Conservation (phyloP, 2,888 invertebrate genomes). For the Polydrusus pterygomalis region DNA sequence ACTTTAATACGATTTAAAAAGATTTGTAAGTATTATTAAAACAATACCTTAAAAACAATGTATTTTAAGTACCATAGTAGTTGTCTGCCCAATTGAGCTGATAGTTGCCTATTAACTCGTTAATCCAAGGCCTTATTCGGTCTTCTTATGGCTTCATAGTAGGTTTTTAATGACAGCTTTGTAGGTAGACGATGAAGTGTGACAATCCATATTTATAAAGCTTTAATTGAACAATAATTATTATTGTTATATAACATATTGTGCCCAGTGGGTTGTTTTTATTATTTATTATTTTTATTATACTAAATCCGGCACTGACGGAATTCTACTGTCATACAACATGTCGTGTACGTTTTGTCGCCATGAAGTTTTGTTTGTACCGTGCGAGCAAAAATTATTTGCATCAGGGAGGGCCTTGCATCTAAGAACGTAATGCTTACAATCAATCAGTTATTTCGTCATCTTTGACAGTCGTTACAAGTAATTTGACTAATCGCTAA, state of each 20-base stretch:
- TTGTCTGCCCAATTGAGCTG: slow-evolving; percentile 4
- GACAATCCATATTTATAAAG: not conserved
- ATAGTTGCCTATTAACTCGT: slow-evolving; percentile 11
- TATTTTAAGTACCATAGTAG: not conserved
- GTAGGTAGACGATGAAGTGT: slow-evolving; percentile 17
- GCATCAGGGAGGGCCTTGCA: no score
- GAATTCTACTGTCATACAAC: no score
- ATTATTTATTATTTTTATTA: no score
- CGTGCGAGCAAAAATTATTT: no score
- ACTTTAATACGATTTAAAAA: slow-evolving; percentile 15
- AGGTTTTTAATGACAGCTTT: not conserved
- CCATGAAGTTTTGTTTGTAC: no score
- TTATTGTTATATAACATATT: not conserved
- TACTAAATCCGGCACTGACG: no score
- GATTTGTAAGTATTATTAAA: slow-evolving; percentile 4
- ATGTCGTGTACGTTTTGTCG: no score
- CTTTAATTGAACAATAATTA: not conserved
- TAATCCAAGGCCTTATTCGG: slow-evolving; percentile 19
- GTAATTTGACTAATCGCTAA: no score
- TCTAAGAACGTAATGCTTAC: no score
- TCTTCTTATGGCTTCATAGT: not conserved
- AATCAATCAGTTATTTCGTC: no score
- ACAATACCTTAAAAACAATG: slow-evolving; percentile 16
- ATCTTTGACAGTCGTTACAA: no score
- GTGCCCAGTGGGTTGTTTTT: no score